These are phyloP conservation scores for Papilio aristodemus DNA, from an alignment of 1,140 invertebrate genomes.

Conservation along the genomic window DNA sequence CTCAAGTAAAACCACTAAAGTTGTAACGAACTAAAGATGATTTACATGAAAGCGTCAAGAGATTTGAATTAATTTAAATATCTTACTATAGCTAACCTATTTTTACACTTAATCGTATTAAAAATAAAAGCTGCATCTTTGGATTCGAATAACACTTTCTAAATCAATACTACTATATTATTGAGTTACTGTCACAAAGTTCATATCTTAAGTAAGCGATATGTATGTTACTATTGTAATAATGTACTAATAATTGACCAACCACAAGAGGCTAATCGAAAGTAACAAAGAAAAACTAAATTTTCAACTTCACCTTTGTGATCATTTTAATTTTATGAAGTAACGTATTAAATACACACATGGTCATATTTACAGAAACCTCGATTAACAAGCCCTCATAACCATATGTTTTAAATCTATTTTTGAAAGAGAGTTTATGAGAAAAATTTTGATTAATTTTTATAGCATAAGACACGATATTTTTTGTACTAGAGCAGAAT, in stretches of 20 bases:
- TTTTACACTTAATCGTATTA: slow-evolving; percentile 66
- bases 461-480: slow-evolving; percentile 52
- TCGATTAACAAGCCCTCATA: not conserved
- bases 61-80: slow-evolving; percentile 29
- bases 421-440: slow-evolving; percentile 2
- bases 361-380: slow-evolving; percentile 17
- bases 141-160: slow-evolving; percentile 52
- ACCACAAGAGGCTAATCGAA: slow-evolving; percentile 52
- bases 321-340: slow-evolving; percentile 29
- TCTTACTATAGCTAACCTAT: slow-evolving; percentile 58
- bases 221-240: slow-evolving; percentile 62
- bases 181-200: slow-evolving; percentile 70
- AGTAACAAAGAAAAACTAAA: not conserved
- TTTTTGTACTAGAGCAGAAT: slow-evolving; percentile 59
- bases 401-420: slow-evolving; percentile 1
- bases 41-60: slow-evolving; percentile 32
- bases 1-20: slow-evolving; percentile 35
- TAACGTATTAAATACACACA: slow-evolving; percentile 21
- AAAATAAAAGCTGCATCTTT: slow-evolving; percentile 77
- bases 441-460: slow-evolving; percentile 32
- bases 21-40: slow-evolving; percentile 53
- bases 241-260: slow-evolving; percentile 60
- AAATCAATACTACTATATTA: slow-evolving; percentile 60
- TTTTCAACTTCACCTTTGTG: not conserved
- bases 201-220: slow-evolving; percentile 69